Evolutionary conservation across 2,113 vertebrate species (phyloP), one percentile per base, ranked within the genome.

Genomic region (Amblyopsis rosae): DNA sequence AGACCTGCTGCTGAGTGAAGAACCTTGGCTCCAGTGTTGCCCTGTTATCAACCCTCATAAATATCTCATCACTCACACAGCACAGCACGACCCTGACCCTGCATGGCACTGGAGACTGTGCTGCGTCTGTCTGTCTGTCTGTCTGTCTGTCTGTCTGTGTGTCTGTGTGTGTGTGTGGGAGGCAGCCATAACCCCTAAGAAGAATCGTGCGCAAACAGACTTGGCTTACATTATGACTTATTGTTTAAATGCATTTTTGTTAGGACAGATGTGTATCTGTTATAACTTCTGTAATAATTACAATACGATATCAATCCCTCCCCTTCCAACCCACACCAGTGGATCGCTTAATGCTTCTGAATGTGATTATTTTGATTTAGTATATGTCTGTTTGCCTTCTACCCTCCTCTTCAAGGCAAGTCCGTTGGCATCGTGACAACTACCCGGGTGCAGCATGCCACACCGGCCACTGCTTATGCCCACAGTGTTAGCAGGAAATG

Each of bases 371-470:
- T 41, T 41, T 41, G 35, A 41, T 41, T 6, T 7, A 7, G 35
- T 3, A 41, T 41, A 5, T 5, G 6, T 54, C n/a, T 15, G n/a
- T 46, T 35, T 54, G 19, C n/a, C 56, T 55, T 11, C 35, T 33
- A 55, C 53, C 16, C 8, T 19, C 62, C 6, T 69, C 58, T 67
- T 75, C 0, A 17, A 93, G 93, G 92, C 0, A 94, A 94, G 83
- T 94, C 93, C 12, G 92, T 94, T 1, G 93, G 93, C 10, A 83
- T 94, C 2, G 93, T 94, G 12, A 94, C 93, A 0, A 94, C 93
- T 1, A 94, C 93, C 0, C 85, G 91, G 3, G 92, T 94, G 45
- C 92, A 92, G 54, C 93, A 94, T 1, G 93, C 92, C 19, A 94
- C 93, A 1, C 93, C 93, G 1, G 93, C 92, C 0, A 63, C 87